A percentile compares a stretch with the other conserved stretches of the same genome.
These are phyloP conservation scores for Pteronura brasiliensis DNA, from an alignment of 2,113 vertebrate genomes.

Conservation along the genomic window DNA sequence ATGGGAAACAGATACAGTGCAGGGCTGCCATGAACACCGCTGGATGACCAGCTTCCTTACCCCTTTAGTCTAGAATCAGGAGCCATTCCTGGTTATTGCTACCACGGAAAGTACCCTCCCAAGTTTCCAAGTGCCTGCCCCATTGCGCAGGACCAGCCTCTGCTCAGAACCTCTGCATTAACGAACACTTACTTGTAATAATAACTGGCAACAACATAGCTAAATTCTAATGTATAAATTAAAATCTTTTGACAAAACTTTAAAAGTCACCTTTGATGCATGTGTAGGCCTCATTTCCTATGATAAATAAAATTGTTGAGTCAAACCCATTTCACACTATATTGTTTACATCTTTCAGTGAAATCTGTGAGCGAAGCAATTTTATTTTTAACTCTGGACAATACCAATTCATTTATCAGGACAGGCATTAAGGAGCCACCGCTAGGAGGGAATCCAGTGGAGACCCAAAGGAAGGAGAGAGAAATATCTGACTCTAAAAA, in stretches of 20 bases:
- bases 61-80: background rate
- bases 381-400: background rate
- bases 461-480: background rate
- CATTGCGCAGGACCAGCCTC: fast-evolving
- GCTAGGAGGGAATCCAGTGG: background rate
- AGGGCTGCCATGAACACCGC: too few relatives aligned
- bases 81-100: background rate
- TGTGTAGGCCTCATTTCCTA: background rate
- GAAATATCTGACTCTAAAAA: background rate
- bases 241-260: background rate
- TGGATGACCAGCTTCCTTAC: too few relatives aligned
- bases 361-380: background rate
- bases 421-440: background rate
- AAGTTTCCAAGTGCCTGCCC: background rate
- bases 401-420: background rate
- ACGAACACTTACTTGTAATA: background rate
- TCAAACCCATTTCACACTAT: background rate
- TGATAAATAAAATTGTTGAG: background rate
- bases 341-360: background rate
- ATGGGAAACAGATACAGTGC: background rate
- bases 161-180: background rate
- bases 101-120: background rate
- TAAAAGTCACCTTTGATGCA: background rate
- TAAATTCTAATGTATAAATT: background rate
- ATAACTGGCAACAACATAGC: background rate